phyloP scores from a whole-genome alignment of 2,888 invertebrate species.

The Volucella zonaria region DNA sequence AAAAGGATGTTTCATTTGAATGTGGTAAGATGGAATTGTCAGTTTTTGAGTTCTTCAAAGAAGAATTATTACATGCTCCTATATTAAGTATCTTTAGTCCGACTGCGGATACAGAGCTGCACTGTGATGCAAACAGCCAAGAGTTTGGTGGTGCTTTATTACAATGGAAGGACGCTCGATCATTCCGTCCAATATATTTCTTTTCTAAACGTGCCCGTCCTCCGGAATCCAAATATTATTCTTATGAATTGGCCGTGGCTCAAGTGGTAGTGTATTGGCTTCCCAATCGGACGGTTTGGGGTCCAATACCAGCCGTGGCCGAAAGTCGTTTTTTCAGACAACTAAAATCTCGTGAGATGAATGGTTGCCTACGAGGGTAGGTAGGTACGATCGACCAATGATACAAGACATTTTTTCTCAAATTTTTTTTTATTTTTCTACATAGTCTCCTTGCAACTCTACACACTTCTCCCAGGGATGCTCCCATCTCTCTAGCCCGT shows the following conservation, averaged over 20 bases:
- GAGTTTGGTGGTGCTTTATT: constrained; percentile 76
- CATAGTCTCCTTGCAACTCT: no score
- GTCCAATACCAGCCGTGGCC: no score
- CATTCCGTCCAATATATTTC: constrained; percentile 76
- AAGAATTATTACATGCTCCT: constrained; percentile 61
- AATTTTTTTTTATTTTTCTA: no score
- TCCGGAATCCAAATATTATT: constrained; percentile 75
- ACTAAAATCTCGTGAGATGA: no score
- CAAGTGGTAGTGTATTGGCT: no score
- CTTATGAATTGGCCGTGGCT: constrained; percentile 78
- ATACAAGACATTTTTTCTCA: no score
- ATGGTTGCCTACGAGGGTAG: no score
- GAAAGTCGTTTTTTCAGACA: no score
- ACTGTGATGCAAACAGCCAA: constrained; percentile 76
- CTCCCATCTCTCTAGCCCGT: no score
- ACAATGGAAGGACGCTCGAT: constrained; percentile 64
- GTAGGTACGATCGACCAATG: no score
- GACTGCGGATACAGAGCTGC: constrained; percentile 75
- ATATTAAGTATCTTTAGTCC: constrained; percentile 76
- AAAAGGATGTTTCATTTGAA: constrained; percentile 46
- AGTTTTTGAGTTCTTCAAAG: constrained; percentile 52
- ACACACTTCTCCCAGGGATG: no score
- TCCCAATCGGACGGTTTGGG: no score
- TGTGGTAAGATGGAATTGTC: constrained; percentile 41
- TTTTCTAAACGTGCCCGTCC: constrained; percentile 76